Evolutionary conservation across 2,113 vertebrate species (phyloP), one percentile per base, ranked within the genome.

Genomic region (Malurus cyaneus): DNA sequence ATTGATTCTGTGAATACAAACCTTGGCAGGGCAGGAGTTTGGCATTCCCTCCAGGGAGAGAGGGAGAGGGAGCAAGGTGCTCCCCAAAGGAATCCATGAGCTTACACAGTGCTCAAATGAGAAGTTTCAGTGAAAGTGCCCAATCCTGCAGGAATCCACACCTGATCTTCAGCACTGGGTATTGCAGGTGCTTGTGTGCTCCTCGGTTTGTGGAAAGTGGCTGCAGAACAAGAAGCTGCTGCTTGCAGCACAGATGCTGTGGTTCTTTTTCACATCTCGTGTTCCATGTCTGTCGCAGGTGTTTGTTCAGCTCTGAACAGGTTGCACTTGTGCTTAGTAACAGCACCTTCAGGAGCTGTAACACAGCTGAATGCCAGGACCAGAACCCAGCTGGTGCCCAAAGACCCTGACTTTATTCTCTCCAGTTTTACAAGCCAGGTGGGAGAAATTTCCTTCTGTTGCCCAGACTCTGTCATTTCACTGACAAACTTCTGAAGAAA

Each of bases 341-440:
- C 93, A 90, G 80, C 91, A 81, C 79, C 9, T 26, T 50, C 13
- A 46, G 41, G 54, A 84, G 90, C 54, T 44, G 71, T 78, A 4
- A 9, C 57, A 62, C 70, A 78, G 89, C 72, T 65, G 47, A 60
- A 14, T 80, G 16, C 50, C 80, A 77, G 90, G 41, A 83, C 64
- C 59, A 36, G 62, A 80, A 56, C 70, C 81, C 77, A 59, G 2
- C 77, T 50, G 72, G 41, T 4, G 29, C 92, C 59, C 49, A 70
- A 32, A 95, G 92, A 89, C n/a, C 32, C 42, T 29, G 77, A 47
- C 72, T 66, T 86, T 62, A 74, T 28, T 88, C 89, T 93, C 89
- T 83, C 56, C 91, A 54, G 24, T 65, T 65, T 95, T 88, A 67
- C 96, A 89, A 87, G 82, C 73, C 69, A 39, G 88, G 79, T 74